phyloP scores from a whole-genome alignment of 2,113 vertebrate genomes.

The Anhinga anhinga region DNA sequence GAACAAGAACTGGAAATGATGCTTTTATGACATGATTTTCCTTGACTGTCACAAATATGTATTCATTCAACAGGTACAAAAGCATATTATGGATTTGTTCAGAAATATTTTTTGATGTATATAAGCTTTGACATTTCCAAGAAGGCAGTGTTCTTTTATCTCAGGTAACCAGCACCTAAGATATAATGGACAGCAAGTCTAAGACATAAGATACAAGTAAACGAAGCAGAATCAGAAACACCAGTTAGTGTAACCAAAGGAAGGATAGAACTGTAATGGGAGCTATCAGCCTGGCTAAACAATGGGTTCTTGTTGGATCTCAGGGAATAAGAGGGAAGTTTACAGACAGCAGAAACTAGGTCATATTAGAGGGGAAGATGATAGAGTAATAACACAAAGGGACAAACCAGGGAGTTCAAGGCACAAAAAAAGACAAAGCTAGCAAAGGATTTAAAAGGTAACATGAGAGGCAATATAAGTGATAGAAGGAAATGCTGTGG shows the following conservation, averaged over 20 bases:
- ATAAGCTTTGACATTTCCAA: neutral
- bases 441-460: neutral
- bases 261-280: neutral
- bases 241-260: neutral
- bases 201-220: neutral
- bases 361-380: neutral
- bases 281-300: neutral
- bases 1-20: neutral
- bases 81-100: neutral
- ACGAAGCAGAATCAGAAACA: neutral
- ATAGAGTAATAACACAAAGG: neutral
- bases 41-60: neutral
- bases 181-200: neutral
- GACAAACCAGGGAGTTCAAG: neutral
- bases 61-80: neutral
- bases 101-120: neutral
- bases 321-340: neutral
- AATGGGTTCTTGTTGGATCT: neutral
- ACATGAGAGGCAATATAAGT: rapidly evolving
- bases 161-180: neutral
- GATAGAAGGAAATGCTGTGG: neutral
- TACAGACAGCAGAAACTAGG: neutral
- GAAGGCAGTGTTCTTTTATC: neutral
- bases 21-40: neutral
- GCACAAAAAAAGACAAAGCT: neutral